Evolutionary conservation across 2,888 invertebrate genomes (phyloP), one percentile per base, ranked within the genome.

Genomic region (Ceramica pisi): DNA sequence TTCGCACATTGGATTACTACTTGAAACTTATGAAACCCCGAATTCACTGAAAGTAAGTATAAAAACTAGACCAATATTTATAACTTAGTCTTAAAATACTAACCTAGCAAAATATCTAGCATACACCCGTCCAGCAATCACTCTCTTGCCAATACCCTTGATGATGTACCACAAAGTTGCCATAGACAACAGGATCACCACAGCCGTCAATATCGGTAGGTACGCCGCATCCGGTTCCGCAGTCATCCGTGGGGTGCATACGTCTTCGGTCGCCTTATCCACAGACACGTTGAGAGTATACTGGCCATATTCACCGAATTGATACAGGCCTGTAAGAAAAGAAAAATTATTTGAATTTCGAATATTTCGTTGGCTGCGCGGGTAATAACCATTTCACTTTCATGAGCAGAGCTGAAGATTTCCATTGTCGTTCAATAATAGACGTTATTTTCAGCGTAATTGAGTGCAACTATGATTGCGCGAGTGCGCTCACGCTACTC

Each of bases 121-220:
- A 78, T 95, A 95, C 1, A 94, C 53, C 23, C 95, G 86, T 12
- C 95, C 93, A 46, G 96, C 95, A 1, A 93, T 87, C 6, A 96
- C 77, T 64, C 94, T 86, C 83, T 95, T 96, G 31, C 94, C 93
- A 5, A 96, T 94, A 0, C 92, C 95, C 79, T 96, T 96, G 46
- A 95, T 86, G 64, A 96, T 86, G 79, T 96, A 96, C 96, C 96
- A 96, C 56, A 96, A 87, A 0, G 96, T 96, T 16, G 96, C 96
- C 94, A 96, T 95, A 6, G 93, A 92, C 80, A 96, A 86, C 14
- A 96, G 88, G 12, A 94, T 93, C 46, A 96, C 94, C 1, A 94
- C 92, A 0, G 95, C 91, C 0, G 94, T 95, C 64, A 96, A 86
- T 19, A 96, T 92, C 0, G 96, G 96, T 60, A 96, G 90, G 64